Percentiles rank a stretch among this genome's conserved stretches.
Conservation (phyloP, 2,888 invertebrate genomes). For the Pimpla rufipes region DNA sequence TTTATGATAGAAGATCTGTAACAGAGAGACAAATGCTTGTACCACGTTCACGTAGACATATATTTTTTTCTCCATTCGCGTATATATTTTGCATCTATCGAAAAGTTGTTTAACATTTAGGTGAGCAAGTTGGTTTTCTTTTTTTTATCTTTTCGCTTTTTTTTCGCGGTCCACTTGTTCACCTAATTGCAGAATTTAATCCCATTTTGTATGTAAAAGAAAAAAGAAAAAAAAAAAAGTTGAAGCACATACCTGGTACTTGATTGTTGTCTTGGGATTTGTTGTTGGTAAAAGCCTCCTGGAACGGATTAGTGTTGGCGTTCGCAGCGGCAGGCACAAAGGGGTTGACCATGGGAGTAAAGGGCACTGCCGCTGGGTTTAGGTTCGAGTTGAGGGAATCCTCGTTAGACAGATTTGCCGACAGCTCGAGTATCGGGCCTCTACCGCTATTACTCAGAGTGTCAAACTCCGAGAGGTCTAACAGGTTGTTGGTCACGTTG, state of each 20-base stretch:
- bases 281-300: conserved; percentile 83
- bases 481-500: conserved; percentile 86
- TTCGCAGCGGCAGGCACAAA: conserved; percentile 80
- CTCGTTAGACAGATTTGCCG: conserved; percentile 82
- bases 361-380: conserved; percentile 83
- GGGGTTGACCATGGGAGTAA: conserved; percentile 82
- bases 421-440: conserved; percentile 83
- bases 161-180: neutral
- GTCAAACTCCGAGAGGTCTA: conserved; percentile 86
- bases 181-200: neutral
- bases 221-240: conserved; percentile 45
- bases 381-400: conserved; percentile 84
- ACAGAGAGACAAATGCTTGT: conserved; percentile 70
- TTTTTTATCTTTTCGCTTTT: neutral
- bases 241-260: conserved; percentile 80
- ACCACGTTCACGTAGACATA: conserved; percentile 29
- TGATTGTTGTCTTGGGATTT: conserved; percentile 83
- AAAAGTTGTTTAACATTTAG: neutral
- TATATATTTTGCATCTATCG: neutral
- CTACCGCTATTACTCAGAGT: conserved; percentile 84
- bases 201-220: too few relatives aligned
- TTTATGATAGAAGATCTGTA: conserved; percentile 84
- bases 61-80: conserved; percentile 9
- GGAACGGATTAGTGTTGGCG: conserved; percentile 83
- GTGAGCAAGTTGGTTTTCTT: too few relatives aligned